Base-by-base conservation (phyloP, 2,888 invertebrate genomes). In the Drosophila pegasa region DNA sequence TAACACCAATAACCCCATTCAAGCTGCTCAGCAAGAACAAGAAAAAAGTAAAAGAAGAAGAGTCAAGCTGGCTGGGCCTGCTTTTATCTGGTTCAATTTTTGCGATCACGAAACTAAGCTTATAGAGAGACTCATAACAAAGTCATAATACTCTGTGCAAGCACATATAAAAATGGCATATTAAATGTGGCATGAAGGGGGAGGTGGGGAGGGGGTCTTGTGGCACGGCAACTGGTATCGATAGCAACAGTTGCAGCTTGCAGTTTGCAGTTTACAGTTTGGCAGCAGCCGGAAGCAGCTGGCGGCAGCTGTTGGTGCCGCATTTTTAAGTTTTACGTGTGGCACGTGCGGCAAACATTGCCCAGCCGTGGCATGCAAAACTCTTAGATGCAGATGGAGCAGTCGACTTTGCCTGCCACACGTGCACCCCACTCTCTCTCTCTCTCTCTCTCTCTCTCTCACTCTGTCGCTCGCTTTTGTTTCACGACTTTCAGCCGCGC, bases 271-370 rank as follows among this genome's bases (percentile, higher is more conserved):
- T 60, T 78, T 70, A 20, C 69, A 78, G 73, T 78, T 74, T 54
- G 74, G 63, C 45, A 78, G 75, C 68, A 75, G 71, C 55, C 66
- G 71, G 74, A 62, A 58, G 69, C 69, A 77, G 78, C 67, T 80
- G 81, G 78, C 63, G 64, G 62, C 85, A 83, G 77, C 87, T 87
- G 80, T 65, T 66, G 71, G 64, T 80, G 87, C 58, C 71, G 78
- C 89, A 85, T 85, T 87, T 89, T 87, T 79, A 81, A 82, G 77
- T 89, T 89, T 87, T 85, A 87, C 89, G 88, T 89, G 89, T 61
- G 70, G 89, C 89, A 89, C 89, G 85, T 89, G 85, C 82, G 57
- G 54, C 78, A 72, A 84, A 76, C 70, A 71, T 61, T 68, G 73
- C 59, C 83, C 70, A 60, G 58, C 72, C 64, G 59, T 33, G 65